Evolutionary conservation across 2,113 vertebrate genomes (phyloP).

Genomic region (Delphinapterus leucas): DNA sequence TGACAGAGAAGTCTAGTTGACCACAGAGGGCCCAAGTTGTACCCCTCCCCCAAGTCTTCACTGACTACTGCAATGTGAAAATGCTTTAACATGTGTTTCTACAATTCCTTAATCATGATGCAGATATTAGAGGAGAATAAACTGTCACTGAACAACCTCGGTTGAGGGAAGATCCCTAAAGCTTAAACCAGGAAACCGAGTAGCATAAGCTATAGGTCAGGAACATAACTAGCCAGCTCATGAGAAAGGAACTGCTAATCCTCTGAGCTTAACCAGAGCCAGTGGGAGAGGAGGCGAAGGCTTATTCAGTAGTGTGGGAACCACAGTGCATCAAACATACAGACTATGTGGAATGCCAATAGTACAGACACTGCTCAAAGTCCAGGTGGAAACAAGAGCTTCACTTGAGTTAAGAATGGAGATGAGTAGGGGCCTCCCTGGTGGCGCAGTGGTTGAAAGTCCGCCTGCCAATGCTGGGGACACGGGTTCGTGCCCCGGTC

Average conservation of each 20-base stretch:
- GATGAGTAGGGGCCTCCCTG: not conserved
- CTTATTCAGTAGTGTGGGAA: not conserved
- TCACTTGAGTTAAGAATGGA: not conserved
- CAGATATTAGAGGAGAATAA: not conserved
- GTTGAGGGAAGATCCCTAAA: not conserved
- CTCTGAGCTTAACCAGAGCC: not conserved
- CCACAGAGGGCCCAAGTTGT: rapidly evolving
- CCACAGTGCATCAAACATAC: rapidly evolving
- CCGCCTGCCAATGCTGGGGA: no score
- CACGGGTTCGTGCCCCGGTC: no score
- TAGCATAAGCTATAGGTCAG: rapidly evolving
- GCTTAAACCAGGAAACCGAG: not conserved
- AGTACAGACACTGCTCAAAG: not conserved
- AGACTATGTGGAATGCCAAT: rapidly evolving
- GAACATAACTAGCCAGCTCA: not conserved
- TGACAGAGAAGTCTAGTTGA: not conserved
- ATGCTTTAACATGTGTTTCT: not conserved
- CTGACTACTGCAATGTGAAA: not conserved
- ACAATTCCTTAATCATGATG: not conserved
- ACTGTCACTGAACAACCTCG: not conserved
- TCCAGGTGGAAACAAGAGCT: not conserved
- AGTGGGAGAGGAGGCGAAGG: not conserved
- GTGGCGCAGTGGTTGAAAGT: no score
- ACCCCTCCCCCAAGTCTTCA: not conserved
- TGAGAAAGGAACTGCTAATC: not conserved